phyloP scores from a whole-genome alignment of 2,888 invertebrate species.

The Lymantria dispar region DNA sequence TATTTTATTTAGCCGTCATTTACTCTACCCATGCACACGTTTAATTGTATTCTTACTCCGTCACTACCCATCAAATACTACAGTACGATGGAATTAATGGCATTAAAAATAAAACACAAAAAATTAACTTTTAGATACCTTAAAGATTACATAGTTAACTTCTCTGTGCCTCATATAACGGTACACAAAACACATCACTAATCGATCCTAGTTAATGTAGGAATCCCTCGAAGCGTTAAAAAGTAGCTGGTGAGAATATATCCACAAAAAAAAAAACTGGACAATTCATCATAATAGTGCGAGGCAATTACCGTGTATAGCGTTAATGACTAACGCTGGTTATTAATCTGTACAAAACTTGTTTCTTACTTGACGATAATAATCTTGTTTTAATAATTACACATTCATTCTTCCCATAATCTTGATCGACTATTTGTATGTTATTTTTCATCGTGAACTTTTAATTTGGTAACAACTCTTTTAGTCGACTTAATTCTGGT shows the following conservation, averaged over 20 bases:
- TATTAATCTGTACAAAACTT: slow-evolving; percentile 74
- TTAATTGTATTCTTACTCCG: no score
- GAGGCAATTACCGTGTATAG: slow-evolving; percentile 76
- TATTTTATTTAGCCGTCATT: no score
- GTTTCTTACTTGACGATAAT: slow-evolving; percentile 78
- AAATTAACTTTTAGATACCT: no score
- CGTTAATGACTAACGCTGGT: slow-evolving; percentile 77
- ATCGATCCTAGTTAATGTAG: slow-evolving; percentile 49
- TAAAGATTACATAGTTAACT: no score
- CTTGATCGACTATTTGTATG: slow-evolving; percentile 76
- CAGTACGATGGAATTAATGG: no score
- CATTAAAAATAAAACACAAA: no score
- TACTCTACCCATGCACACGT: no score
- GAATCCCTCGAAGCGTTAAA: slow-evolving; percentile 67
- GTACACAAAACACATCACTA: slow-evolving; percentile 24
- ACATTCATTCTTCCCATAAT: slow-evolving; percentile 73
- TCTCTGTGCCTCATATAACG: slow-evolving; percentile 1
- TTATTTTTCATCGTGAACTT: slow-evolving; percentile 68
- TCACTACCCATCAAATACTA: no score
- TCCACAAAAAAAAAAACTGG: slow-evolving; percentile 59
- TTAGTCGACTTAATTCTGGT: slow-evolving; percentile 67
- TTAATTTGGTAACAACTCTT: slow-evolving; percentile 75
- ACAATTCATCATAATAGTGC: slow-evolving; percentile 80
- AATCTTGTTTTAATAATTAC: slow-evolving; percentile 81
- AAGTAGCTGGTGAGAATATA: slow-evolving; percentile 64